Base-by-base conservation (phyloP, 2,113 vertebrate species). In the Percina caprodes region DNA sequence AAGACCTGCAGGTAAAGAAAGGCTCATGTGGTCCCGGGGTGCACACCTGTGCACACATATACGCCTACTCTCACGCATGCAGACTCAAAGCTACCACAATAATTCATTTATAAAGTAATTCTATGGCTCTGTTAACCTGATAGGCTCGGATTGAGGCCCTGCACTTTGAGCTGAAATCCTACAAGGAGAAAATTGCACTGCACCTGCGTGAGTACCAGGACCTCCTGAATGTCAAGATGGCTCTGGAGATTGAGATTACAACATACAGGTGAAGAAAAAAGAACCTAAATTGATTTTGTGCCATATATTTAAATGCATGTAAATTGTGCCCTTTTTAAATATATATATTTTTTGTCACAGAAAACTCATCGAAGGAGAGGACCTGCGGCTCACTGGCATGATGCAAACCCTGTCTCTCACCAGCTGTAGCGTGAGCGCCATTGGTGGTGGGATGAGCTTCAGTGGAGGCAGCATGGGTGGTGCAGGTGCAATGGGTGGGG, bases 141-240 rank as follows among this genome's bases (percentile, higher is more conserved):
- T 49, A 92, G 90, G 92, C 92, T 69, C 85, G 89, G 69, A 94
- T 89, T 42, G 91, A 94, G 15, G 84, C 89, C 45, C 90, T 86
- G 13, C 90, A 93, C 74, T 74, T 94, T 12, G 88, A 94, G 35
- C 82, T 95, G 67, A 95, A 94, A 89, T 83, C 89, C 62, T 92
- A 89, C 19, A 94, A 94, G 83, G 92, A 92, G 79, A 95, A 93
- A 83, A 95, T 94, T 74, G 94, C 94, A 0, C 72, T 95, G 39
- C 95, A 94, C 77, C 92, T 95, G 80, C 85, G 94, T 1, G 92
- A 95, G 72, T 95, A 96, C 89, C 95, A 95, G 89, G 94, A 95
- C 6, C 92, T 94, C 45, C 87, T 95, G 77, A 95, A 96, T 85
- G 60, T 95, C 55, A 96, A 96, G 85, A 96, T 96, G 95, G 82